phyloP scores from a whole-genome alignment of 2,888 invertebrate genomes.

The Ichneumoninae sp. region DNA sequence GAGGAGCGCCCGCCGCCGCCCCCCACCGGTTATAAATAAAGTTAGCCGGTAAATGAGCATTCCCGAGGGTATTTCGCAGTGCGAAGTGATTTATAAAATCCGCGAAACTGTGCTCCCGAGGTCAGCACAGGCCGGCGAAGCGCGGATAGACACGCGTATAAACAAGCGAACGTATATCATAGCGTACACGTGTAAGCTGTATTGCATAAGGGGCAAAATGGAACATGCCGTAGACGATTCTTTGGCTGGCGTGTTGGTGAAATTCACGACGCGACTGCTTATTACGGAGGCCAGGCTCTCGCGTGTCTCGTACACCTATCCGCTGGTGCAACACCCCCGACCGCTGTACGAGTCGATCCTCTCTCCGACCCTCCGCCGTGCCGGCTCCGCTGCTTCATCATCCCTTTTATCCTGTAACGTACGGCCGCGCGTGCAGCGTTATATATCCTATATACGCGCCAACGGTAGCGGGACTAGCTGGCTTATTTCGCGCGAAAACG shows the following conservation, averaged over 20 bases:
- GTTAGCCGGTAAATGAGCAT: conserved; percentile 72
- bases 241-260: conserved; percentile 51
- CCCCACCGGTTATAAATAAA: conserved; percentile 71
- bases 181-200: conserved; percentile 26
- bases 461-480: conserved; percentile 19
- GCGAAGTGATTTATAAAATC: conserved; percentile 72
- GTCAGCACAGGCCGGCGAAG: neutral
- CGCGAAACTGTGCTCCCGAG: conserved; percentile 41
- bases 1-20: conserved; percentile 41
- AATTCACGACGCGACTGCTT: conserved; percentile 61
- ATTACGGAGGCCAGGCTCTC: conserved; percentile 59
- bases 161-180: conserved; percentile 55
- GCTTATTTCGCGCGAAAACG: conserved; percentile 74
- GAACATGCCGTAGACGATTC: conserved; percentile 44
- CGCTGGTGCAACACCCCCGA: conserved; percentile 34
- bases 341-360: conserved; percentile 42
- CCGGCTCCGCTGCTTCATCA: conserved; percentile 54
- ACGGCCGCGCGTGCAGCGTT: conserved; percentile 29
- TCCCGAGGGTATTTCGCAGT: conserved; percentile 67
- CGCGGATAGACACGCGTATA: conserved; percentile 44
- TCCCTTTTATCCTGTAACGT: conserved; percentile 63
- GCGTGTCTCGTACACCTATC: conserved; percentile 64
- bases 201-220: neutral
- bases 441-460: neutral
- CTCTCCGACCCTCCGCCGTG: conserved; percentile 4